phyloP scores from a whole-genome alignment of 1,140 invertebrate species.

The Saccostrea glomerata region DNA sequence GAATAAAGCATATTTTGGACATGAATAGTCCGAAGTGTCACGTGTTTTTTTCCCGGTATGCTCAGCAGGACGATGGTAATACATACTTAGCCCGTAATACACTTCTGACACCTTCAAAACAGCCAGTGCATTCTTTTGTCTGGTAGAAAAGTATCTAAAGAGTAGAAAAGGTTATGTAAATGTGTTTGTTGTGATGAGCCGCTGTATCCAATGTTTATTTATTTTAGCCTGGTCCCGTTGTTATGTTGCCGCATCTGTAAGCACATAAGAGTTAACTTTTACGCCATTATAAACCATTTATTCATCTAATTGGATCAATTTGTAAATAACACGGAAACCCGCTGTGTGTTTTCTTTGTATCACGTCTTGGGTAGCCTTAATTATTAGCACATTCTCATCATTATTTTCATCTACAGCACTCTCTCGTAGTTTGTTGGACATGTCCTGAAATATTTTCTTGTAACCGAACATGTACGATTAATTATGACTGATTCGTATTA shows the following conservation, averaged over 20 bases:
- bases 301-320: constrained; percentile 34
- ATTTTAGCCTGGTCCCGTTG: neutral
- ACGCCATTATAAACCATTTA: constrained; percentile 36
- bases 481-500: too few species aligned
- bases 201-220: constrained; percentile 10
- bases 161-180: constrained; percentile 20
- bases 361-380: constrained; percentile 21
- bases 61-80: neutral
- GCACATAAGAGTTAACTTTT: constrained; percentile 35
- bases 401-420: constrained; percentile 24
- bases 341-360: constrained; percentile 29
- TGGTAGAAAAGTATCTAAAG: neutral
- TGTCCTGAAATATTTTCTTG: too few species aligned
- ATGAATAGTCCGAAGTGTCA: constrained; percentile 20
- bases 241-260: constrained; percentile 30
- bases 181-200: constrained; percentile 21
- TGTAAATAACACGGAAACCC: constrained; percentile 30
- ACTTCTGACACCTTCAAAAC: neutral
- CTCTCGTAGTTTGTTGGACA: neutral
- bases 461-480: too few species aligned
- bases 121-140: neutral
- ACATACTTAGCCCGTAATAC: constrained; percentile 22
- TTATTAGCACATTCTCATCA: constrained; percentile 22
- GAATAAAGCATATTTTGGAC: constrained; percentile 36
- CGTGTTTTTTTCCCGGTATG: neutral